Base-by-base conservation (phyloP, 2,113 vertebrate species). In the Gadus chalcogrammus region DNA sequence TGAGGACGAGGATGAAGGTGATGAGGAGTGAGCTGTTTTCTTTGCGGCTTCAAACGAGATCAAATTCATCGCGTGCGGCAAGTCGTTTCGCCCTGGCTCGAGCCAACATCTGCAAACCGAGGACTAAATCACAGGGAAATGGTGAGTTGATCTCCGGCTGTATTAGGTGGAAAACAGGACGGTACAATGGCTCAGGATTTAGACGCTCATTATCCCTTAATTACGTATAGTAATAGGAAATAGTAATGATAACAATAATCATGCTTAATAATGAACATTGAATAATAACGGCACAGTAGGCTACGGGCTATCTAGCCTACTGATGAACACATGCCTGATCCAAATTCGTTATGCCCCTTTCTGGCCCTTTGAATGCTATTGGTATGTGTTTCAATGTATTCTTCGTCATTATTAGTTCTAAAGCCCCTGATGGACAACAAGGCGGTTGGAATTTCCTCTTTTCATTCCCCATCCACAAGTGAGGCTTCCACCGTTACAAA, bases 11-110 rank as follows among this genome's bases (percentile, higher is more conserved):
- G 78, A 85, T 90, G 85, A 90, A 89, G 80, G 79, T 80, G 68
- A 88, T 85, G 86, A 82, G 85, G 82, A 88, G 84, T 7, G 88
- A 91, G 76, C 79, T 91, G 15, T 87, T 88, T 74, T 79, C 88
- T 15, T 78, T 90, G 38, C 18, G 83, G 66, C 82, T 91, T 63
- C 89, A 91, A 67, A 87, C 84, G 63, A 79, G 85, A 66, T 79
- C 28, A 4, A 56, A 55, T 20, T 20, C 24, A 3, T 77, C 76
- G 67, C 76, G 85, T 17, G 86, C 87, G 64, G 69, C 64, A 4
- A 87, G 88, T 48, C 88, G 89, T 52, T 78, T 85, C 2, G 74
- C 80, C 6, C 71, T 75, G 1, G 13, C 76, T 12, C 67, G 80
- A 38, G 80, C 65, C 7, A 83, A 61, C 3, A 0, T 70, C 35